Percentiles rank a stretch among this genome's conserved stretches.
Evolutionary conservation across 2,888 invertebrate genomes (phyloP).

Genomic region (Lasioglossum calceatum): DNA sequence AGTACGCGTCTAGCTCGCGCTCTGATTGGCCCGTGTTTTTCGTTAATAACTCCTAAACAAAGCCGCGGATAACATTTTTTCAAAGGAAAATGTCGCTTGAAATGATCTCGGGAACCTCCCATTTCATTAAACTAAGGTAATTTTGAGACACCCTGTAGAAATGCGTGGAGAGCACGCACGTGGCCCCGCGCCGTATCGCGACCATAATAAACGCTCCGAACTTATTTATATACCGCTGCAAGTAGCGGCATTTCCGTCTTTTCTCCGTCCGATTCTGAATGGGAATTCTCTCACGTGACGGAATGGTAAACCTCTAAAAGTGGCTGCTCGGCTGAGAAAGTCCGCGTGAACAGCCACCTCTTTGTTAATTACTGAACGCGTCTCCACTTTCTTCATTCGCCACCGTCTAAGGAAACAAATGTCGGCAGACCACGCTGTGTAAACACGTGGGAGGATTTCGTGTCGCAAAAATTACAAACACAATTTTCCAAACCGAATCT

Average conservation of each 20-base stretch:
- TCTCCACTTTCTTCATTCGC: constrained; percentile 33
- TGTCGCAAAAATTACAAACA: background rate
- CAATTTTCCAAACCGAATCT: background rate
- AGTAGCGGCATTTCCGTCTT: constrained; percentile 66
- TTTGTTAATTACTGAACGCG: constrained; percentile 29
- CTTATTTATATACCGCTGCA: constrained; percentile 69
- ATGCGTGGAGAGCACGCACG: constrained; percentile 55
- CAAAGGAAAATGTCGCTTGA: too few relatives aligned
- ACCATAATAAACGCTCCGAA: constrained; percentile 67
- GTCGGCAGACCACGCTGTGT: background rate
- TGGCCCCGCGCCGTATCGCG: constrained; percentile 42
- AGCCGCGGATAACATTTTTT: too few relatives aligned
- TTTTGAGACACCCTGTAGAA: too few relatives aligned
- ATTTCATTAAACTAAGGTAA: too few relatives aligned
- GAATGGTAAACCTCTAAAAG: constrained; percentile 59
- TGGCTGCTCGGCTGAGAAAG: constrained; percentile 47
- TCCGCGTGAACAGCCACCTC: constrained; percentile 26
- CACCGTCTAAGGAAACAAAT: constrained; percentile 1
- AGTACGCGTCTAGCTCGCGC: too few relatives aligned
- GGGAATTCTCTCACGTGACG: constrained; percentile 60
- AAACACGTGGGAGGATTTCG: background rate
- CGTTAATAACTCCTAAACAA: too few relatives aligned
- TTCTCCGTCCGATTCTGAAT: constrained; percentile 46
- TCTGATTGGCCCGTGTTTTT: too few relatives aligned
- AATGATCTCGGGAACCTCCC: too few relatives aligned